A percentile compares a stretch with the other conserved stretches of the same genome.
phyloP scores from a whole-genome alignment of 2,888 invertebrate genomes.

The Neoascia interrupta region DNA sequence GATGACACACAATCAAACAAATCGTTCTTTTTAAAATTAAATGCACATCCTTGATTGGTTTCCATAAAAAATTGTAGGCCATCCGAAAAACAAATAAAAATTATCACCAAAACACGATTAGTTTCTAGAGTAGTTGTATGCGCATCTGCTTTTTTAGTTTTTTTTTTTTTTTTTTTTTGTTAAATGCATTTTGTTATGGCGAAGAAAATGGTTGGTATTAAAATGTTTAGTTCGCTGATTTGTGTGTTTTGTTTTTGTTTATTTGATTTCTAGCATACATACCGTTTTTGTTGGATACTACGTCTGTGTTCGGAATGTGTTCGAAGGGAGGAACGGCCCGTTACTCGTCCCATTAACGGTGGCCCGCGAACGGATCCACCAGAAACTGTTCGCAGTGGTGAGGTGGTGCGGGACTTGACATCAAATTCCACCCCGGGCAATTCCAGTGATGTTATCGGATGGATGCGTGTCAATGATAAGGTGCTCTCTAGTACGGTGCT shows the following conservation, averaged over 20 bases:
- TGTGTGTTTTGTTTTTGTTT: slow-evolving; percentile 1
- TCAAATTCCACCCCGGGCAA: slow-evolving; percentile 79
- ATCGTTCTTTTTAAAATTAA: slow-evolving; percentile 13
- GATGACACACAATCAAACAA: slow-evolving; percentile 23
- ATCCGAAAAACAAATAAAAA: slow-evolving; percentile 6
- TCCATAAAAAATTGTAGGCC: slow-evolving; percentile 23
- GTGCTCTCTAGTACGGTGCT: slow-evolving; percentile 80
- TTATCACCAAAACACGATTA: slow-evolving; percentile 44
- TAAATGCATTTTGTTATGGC: slow-evolving; percentile 30
- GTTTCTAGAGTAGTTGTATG: slow-evolving; percentile 13
- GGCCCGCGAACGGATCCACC: slow-evolving; percentile 72
- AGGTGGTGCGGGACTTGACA: slow-evolving; percentile 75
- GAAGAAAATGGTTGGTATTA: slow-evolving; percentile 24
- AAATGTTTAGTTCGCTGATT: no score
- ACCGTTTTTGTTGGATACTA: slow-evolving; percentile 79
- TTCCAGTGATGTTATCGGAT: slow-evolving; percentile 79
- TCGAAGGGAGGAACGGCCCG: slow-evolving; percentile 76
- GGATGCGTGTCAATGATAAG: slow-evolving; percentile 79
- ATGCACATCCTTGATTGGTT: slow-evolving; percentile 30
- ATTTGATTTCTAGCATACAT: slow-evolving; percentile 70
- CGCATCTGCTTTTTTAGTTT: no score
- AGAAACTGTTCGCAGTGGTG: slow-evolving; percentile 73
- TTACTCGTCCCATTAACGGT: slow-evolving; percentile 74
- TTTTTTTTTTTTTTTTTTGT: slow-evolving; percentile 7
- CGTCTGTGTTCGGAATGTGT: slow-evolving; percentile 76